Percentiles rank a stretch among this genome's conserved stretches.
These are phyloP conservation scores for Stictonetta naevosa DNA, from an alignment of 2,113 vertebrate genomes.

Conservation along the genomic window DNA sequence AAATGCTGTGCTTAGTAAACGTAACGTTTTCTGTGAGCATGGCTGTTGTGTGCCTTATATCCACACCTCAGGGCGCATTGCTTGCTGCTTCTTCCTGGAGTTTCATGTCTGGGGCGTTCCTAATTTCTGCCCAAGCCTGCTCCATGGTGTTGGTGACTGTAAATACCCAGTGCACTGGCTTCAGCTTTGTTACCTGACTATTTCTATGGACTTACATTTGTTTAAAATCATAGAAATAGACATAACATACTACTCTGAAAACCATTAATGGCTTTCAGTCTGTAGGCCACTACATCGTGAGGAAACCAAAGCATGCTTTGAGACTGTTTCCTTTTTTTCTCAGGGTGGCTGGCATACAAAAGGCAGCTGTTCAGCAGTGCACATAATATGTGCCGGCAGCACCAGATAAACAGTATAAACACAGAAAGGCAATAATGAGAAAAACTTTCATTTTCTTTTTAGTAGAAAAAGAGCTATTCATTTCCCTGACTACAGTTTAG, in stretches of 20 bases:
- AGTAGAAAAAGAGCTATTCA: not conserved
- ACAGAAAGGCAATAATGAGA: not conserved
- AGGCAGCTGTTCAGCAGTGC: not conserved
- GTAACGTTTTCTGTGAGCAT: not conserved
- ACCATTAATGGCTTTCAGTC: not conserved
- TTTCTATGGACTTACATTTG: constrained; percentile 4
- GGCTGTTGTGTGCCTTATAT: not conserved
- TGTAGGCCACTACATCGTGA: not conserved
- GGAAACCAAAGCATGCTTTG: not conserved
- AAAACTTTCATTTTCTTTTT: not conserved
- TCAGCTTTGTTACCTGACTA: not conserved
- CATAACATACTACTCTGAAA: not conserved
- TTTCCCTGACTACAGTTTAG: not conserved
- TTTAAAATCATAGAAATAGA: constrained; percentile 1
- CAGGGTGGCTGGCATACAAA: not conserved
- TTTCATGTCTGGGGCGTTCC: not conserved
- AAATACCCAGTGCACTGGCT: not conserved
- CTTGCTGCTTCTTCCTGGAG: not conserved
- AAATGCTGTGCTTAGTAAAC: not conserved
- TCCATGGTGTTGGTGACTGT: not conserved
- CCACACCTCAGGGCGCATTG: fast-evolving
- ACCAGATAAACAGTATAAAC: not conserved
- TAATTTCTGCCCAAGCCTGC: not conserved
- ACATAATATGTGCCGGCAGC: not conserved
- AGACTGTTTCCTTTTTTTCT: not conserved